Evolutionary conservation across 2,888 invertebrate species (phyloP), one percentile per base, ranked within the genome.

Genomic region (Caenorhabditis wallacei): DNA sequence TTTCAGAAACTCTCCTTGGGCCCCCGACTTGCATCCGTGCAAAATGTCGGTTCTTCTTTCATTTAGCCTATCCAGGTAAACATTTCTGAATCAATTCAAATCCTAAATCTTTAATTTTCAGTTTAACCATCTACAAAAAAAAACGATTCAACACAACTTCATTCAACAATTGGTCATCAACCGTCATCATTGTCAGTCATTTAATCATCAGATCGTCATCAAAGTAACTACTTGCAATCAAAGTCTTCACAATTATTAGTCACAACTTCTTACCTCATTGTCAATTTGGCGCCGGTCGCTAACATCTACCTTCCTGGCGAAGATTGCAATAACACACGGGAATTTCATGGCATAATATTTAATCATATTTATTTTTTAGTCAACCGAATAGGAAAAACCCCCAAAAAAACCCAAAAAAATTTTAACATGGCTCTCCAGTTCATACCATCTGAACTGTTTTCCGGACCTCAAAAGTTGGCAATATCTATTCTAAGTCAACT

Each of bases 1-100:
- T 76, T 68, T 43, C 76, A 76, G 76, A 57, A 11, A 30, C 53
- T 76, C 76, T 61, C 30, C 76, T 76, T 76, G 76, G 76, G 76
- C 68, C 59, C 68, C 76, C 68, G 76, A 61, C 76, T 68, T 59
- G 76, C 66, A 66, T 51, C 13, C 18, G 2, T 26, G 68, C 68
- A 53, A 76, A 76, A 76, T 76, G 76, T 61, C 76, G 53, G 16
- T 64, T 53, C 18, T 16, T 43, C n/a, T 20, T 24, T n/a, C 24
- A 40, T 26, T 13, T 22, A 24, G 40, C 7, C 22, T 2, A 61
- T 8, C 13, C 35, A 48, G 18, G 48, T 53, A 16, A 57, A 26
- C 16, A 37, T 37, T 37, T 53, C n/a, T n/a, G n/a, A n/a, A n/a
- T n/a, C n/a, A n/a, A n/a, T n/a, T n/a, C 24, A 26, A 11, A 18